phyloP scores from a whole-genome alignment of 2,113 vertebrate species.

The Petaurus breviceps region DNA sequence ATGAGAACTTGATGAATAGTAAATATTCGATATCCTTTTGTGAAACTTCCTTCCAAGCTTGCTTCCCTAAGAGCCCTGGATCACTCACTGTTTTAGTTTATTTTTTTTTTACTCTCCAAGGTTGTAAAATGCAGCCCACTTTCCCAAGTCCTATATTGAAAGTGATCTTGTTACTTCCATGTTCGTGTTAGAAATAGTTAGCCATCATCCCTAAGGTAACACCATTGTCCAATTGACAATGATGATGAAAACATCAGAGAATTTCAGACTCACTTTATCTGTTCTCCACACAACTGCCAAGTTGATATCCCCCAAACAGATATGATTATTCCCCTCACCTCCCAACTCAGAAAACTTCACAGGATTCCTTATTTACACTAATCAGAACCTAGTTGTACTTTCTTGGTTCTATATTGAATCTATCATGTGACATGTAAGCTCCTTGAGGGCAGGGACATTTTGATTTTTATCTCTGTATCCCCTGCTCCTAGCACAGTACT shows the following conservation, averaged over 20 bases:
- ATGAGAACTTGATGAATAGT: not conserved
- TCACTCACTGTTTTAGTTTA: not conserved
- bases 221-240: not conserved
- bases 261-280: not conserved
- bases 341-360: not conserved
- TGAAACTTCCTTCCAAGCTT: conserved; percentile 1
- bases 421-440: not conserved
- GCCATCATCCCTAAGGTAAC: not conserved
- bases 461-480: not conserved
- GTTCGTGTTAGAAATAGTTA: conserved; percentile 42
- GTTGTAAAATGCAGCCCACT: not conserved
- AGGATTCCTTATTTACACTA: not conserved
- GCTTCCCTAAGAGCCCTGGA: conserved; percentile 4
- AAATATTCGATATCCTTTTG: conserved; percentile 40
- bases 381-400: not conserved
- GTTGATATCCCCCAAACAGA: not conserved
- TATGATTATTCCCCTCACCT: not conserved
- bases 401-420: not conserved
- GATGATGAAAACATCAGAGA: conserved; percentile 27
- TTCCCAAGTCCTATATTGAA: conserved; percentile 49
- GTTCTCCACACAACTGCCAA: not conserved
- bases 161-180: conserved; percentile 37
- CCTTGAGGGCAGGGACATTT: not conserved
- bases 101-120: not conserved
- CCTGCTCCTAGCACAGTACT: not conserved